A percentile compares a stretch with the other conserved stretches of the same genome.
Evolutionary conservation across 2,888 invertebrate genomes (phyloP).

Genomic region (Allophyes oxyacanthae): DNA sequence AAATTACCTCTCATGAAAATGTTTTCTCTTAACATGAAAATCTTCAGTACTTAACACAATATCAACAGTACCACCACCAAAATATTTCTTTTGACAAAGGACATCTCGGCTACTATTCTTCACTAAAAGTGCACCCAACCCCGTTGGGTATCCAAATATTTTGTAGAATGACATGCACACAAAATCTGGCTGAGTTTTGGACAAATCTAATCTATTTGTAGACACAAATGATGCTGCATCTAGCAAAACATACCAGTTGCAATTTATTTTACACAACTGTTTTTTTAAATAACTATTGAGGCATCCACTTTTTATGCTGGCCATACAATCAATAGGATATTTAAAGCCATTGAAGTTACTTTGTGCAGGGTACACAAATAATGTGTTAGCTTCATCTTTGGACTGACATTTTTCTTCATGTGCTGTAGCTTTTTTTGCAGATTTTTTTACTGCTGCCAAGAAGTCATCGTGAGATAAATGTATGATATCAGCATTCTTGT

Average conservation of each 20-base stretch:
- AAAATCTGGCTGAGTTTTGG: slow-evolving; percentile 94
- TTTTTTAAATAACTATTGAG: slow-evolving; percentile 80
- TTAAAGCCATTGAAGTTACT: slow-evolving; percentile 98
- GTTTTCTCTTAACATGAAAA: slow-evolving; percentile 92
- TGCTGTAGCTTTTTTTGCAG: slow-evolving; percentile 33
- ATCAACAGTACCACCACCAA: slow-evolving; percentile 98
- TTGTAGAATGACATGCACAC: slow-evolving; percentile 98
- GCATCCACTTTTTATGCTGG: slow-evolving; percentile 90
- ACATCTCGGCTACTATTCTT: slow-evolving; percentile 90
- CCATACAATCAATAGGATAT: slow-evolving; percentile 94
- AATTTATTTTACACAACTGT: slow-evolving; percentile 76
- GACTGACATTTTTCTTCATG: slow-evolving; percentile 59
- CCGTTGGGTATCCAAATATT: slow-evolving; percentile 98
- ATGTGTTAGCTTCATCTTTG: slow-evolving; percentile 71
- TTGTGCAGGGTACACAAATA: slow-evolving; percentile 97
- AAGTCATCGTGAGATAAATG: slow-evolving; percentile 90
- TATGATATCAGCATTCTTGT: slow-evolving; percentile 87
- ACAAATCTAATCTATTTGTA: slow-evolving; percentile 94
- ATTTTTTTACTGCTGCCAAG: slow-evolving; percentile 69
- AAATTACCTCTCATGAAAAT: slow-evolving; percentile 92
- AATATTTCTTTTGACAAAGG: slow-evolving; percentile 92
- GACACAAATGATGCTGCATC: slow-evolving; percentile 96
- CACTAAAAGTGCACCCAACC: slow-evolving; percentile 96
- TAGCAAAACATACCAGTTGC: slow-evolving; percentile 93
- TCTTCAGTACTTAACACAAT: slow-evolving; percentile 93